Conservation (phyloP, 2,888 invertebrate species). For the Schizaphis graminum region DNA sequence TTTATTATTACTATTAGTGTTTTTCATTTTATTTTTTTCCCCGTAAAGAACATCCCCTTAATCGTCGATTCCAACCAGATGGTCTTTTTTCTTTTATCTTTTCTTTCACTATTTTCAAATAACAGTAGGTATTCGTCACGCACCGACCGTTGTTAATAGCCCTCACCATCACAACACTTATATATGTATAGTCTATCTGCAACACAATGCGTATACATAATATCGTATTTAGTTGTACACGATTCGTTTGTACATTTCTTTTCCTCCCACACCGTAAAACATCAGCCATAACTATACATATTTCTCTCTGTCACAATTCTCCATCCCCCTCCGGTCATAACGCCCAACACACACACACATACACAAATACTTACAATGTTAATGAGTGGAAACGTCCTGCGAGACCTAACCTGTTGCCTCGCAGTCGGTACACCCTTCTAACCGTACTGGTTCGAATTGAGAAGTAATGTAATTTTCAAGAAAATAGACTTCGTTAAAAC, state of each 20-base stretch:
- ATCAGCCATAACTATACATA: slow-evolving; percentile 57
- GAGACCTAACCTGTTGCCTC: slow-evolving; percentile 35
- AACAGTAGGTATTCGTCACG: slow-evolving; percentile 60
- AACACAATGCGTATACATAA: neutral
- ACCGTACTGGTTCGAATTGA: slow-evolving; percentile 21
- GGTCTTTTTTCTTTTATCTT: slow-evolving; percentile 45
- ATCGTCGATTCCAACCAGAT: slow-evolving; percentile 52
- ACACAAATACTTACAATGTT: slow-evolving; percentile 3
- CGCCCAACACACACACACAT: neutral
- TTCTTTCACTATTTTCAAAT: slow-evolving; percentile 46
- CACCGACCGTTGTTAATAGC: slow-evolving; percentile 59
- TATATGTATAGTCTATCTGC: slow-evolving; percentile 14
- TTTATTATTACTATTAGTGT: slow-evolving; percentile 15
- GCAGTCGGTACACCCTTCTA: neutral
- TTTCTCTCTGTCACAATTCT: slow-evolving; percentile 58
- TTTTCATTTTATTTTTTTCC: slow-evolving; percentile 22
- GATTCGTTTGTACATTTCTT: slow-evolving; percentile 58
- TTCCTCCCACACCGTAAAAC: slow-evolving; percentile 63
- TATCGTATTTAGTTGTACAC: slow-evolving; percentile 55
- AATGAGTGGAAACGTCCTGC: slow-evolving; percentile 42
- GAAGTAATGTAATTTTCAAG: slow-evolving; percentile 53
- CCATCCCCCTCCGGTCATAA: neutral
- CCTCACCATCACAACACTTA: slow-evolving; percentile 35
- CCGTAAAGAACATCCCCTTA: slow-evolving; percentile 39
- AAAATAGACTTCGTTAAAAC: slow-evolving; percentile 57